Conservation (phyloP, 2,888 invertebrate species). For the Chrysina gloriosa region DNA sequence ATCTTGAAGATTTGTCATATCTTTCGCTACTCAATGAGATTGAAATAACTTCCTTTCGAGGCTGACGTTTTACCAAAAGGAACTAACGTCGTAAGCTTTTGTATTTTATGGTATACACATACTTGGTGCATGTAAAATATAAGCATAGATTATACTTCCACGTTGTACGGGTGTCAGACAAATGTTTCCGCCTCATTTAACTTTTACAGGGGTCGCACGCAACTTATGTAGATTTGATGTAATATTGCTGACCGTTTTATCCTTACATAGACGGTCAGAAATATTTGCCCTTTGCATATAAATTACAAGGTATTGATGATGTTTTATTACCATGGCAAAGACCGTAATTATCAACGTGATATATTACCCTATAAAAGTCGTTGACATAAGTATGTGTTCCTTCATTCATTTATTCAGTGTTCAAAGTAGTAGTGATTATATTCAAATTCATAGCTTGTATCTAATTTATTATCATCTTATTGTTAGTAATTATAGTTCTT, state of each 20-base stretch:
- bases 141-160: neutral
- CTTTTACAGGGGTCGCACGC: neutral
- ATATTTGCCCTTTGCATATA: neutral
- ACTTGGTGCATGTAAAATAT: neutral
- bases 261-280: neutral
- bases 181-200: constrained; percentile 2
- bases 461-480: too few species aligned
- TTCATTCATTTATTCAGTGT: too few species aligned
- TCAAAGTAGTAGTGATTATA: too few species aligned
- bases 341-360: constrained; percentile 1
- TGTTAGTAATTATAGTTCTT: too few species aligned
- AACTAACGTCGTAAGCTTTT: neutral
- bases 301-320: neutral
- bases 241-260: neutral
- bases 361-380: constrained; percentile 13
- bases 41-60: neutral
- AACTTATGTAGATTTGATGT: neutral
- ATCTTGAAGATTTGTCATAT: too few species aligned
- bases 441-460: too few species aligned
- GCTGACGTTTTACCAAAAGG: neutral
- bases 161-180: neutral
- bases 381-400: neutral
- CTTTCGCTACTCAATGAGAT: too few species aligned
- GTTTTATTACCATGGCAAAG: neutral
- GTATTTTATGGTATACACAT: neutral